A percentile compares a stretch with the other conserved stretches of the same genome.
Conservation (phyloP, 2,797 vertebrate species). For the Triplophysa bombifrons region DNA sequence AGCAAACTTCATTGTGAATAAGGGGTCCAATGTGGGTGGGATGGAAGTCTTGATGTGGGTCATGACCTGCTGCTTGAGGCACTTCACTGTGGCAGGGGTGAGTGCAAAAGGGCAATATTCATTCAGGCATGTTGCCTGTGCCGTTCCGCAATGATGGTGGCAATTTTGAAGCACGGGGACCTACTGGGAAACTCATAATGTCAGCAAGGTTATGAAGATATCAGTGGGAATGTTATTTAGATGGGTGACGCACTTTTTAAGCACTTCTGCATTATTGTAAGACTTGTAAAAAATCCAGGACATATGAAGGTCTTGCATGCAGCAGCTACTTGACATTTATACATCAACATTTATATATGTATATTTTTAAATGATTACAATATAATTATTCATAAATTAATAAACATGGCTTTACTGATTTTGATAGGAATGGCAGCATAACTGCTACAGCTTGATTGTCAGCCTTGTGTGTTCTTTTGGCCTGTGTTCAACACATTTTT, state of each 20-base stretch:
- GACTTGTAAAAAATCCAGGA: not conserved
- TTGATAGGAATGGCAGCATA: conserved; percentile 59
- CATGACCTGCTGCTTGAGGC: conserved; percentile 44
- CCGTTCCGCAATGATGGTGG: conserved; percentile 64
- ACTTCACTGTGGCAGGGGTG: conserved; percentile 34
- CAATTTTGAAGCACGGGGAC: not conserved
- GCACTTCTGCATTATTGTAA: not conserved
- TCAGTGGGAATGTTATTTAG: not conserved
- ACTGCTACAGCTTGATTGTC: conserved; percentile 54
- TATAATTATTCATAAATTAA: too few relatives aligned
- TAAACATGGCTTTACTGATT: conserved; percentile 58
- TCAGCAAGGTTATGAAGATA: conserved; percentile 9
- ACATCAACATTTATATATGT: not conserved
- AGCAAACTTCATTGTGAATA: not conserved
- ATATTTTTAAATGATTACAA: too few relatives aligned
- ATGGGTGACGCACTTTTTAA: not conserved
- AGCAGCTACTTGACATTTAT: not conserved
- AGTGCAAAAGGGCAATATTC: conserved; percentile 60
- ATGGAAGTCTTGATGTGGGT: conserved; percentile 23
- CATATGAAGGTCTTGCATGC: not conserved
- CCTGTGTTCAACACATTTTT: not conserved
- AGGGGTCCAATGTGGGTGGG: conserved; percentile 42
- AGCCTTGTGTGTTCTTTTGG: conserved; percentile 3
- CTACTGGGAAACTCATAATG: not conserved
- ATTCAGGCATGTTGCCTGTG: conserved; percentile 74